Conservation (phyloP, 2,888 invertebrate genomes). For the Lumbricus terrestris region DNA sequence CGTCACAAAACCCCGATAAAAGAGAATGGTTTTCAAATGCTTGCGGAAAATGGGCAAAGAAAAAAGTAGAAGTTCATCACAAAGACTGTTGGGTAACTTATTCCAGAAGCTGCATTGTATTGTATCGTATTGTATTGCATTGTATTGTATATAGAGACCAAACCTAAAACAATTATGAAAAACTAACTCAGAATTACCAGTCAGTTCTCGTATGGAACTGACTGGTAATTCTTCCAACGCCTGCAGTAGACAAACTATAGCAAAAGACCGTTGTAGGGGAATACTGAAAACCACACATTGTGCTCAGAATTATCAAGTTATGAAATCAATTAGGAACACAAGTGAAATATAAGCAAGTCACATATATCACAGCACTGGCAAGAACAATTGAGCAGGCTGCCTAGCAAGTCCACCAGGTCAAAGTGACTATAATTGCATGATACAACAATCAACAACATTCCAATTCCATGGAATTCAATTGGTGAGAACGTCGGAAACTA, state of each 20-base stretch:
- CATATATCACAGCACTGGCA: not conserved
- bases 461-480: not conserved
- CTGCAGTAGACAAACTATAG: not conserved
- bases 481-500: not conserved
- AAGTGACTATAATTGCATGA: not conserved
- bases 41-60: too few species aligned
- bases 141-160: not conserved
- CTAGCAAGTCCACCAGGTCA: not conserved
- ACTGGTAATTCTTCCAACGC: too few species aligned
- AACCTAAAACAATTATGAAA: not conserved
- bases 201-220: too few species aligned
- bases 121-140: too few species aligned
- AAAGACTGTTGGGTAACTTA: too few species aligned
- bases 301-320: not conserved
- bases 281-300: not conserved
- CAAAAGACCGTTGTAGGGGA: not conserved
- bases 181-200: not conserved
- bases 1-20: too few species aligned
- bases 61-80: too few species aligned
- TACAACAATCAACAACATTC: not conserved
- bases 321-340: not conserved
- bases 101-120: too few species aligned
- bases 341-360: not conserved
- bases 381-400: not conserved
- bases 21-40: too few species aligned